Evolutionary conservation across 2,113 vertebrate species (phyloP), one percentile per base, ranked within the genome.

Genomic region (Stegastes partitus): DNA sequence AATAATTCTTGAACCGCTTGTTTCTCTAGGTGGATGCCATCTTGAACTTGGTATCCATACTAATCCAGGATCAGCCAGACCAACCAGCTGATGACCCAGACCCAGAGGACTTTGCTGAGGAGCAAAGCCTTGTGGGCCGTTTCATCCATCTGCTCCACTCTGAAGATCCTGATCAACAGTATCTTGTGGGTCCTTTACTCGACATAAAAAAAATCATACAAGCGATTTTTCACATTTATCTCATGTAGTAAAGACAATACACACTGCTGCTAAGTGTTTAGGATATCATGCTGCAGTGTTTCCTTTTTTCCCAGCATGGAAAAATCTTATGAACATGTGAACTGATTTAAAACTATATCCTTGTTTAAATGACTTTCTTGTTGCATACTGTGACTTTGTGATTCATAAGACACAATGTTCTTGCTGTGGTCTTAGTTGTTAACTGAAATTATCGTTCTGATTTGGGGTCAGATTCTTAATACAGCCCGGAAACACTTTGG

Each of bases 11-110:
- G 22, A 0, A 54, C 50, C 8, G 0, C 44, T 54, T 54, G 0
- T 82, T 12, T 53, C 11, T 67, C 14, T 75, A 99, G 98, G 98
- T 99, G 89, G 98, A 99, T 82, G 94, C 97, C 14, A 99, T 99
- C 89, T 95, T 99, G 94, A 98, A 93, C 79, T 92, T 99, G 81
- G 97, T 97, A 12, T 97, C 98, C 4, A 99, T 97, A 0, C 91
- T 99, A 90, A 97, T 99, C 68, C 98, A 99, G 89, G 98, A 99
- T 83, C 98, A 99, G 85, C 98, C 98, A 0, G 98, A 99, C 91
- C 98, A 99, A 63, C 98, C 98, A 2, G 95, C 95, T 0, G 98
- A 99, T 68, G 98, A 99, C 42, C 98, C 97, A 1, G 98, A 99
- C 86, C 98, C 97, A 0, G 98, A 99, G 81, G 98, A 99, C 89